A percentile compares a stretch with the other conserved stretches of the same genome.
Evolutionary conservation across 2,888 invertebrate species (phyloP).

Genomic region (Tipula helvola): DNA sequence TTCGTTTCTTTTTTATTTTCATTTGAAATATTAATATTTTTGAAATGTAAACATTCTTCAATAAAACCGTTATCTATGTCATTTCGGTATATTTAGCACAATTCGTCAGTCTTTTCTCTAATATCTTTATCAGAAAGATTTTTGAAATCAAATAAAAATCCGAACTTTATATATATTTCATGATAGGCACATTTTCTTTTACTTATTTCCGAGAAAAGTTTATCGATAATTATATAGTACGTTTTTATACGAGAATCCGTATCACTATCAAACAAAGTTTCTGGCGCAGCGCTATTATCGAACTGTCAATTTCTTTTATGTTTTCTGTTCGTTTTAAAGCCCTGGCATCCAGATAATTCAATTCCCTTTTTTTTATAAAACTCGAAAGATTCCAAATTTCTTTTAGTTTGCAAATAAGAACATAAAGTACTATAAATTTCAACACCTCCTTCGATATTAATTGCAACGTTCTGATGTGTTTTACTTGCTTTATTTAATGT

Average conservation of each 20-base stretch:
- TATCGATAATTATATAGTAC: neutral
- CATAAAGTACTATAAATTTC: neutral
- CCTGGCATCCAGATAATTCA: neutral
- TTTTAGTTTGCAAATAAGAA: neutral
- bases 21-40: neutral
- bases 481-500: too few relatives aligned
- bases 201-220: too few relatives aligned
- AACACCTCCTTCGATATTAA: neutral
- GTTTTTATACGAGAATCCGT: neutral
- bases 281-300: too few relatives aligned
- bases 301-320: neutral
- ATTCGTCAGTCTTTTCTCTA: neutral
- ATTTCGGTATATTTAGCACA: neutral
- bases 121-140: neutral
- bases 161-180: too few relatives aligned
- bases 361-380: neutral
- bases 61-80: neutral
- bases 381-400: neutral
- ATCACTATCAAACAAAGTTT: neutral
- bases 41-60: neutral
- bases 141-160: neutral
- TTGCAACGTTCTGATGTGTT: too few relatives aligned
- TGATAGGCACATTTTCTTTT: too few relatives aligned
- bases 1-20: neutral
- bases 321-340: neutral